These are phyloP conservation scores for Helicoverpa armigera DNA, from an alignment of 1,140 invertebrate species.

Conservation along the genomic window DNA sequence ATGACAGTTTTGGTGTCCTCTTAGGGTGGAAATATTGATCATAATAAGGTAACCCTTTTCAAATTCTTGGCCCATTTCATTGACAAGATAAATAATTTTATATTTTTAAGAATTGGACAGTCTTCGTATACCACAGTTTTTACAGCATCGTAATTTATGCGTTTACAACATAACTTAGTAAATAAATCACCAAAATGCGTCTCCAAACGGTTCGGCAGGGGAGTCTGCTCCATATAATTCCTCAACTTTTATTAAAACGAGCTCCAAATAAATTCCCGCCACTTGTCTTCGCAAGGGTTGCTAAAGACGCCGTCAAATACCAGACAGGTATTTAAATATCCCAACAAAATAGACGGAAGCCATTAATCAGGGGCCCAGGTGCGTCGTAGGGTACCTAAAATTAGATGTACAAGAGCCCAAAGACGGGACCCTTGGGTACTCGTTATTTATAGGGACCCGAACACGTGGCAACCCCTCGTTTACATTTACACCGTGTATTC, in stretches of 20 bases:
- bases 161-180: not conserved
- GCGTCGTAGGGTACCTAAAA: slow-evolving; percentile 53
- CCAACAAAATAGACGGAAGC: slow-evolving; percentile 43
- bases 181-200: slow-evolving; percentile 17
- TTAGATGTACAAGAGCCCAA: slow-evolving; percentile 46
- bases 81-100: too few species aligned
- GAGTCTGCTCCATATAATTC: slow-evolving; percentile 15
- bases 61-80: too few species aligned
- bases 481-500: slow-evolving; percentile 43
- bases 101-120: too few species aligned
- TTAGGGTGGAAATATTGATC: too few species aligned
- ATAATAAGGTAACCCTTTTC: too few species aligned
- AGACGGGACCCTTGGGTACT: slow-evolving; percentile 49
- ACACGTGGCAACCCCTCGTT: slow-evolving; percentile 46
- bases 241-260: slow-evolving; percentile 36
- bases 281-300: slow-evolving; percentile 31
- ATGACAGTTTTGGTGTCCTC: not conserved
- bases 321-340: slow-evolving; percentile 48
- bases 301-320: slow-evolving; percentile 39
- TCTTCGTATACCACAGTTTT: too few species aligned
- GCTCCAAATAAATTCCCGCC: slow-evolving; percentile 16
- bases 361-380: slow-evolving; percentile 61
- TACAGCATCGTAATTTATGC: too few species aligned
- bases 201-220: not conserved
- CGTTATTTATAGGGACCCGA: slow-evolving; percentile 46